phyloP scores from a whole-genome alignment of 2,888 invertebrate species.

The Lasius fuliginosus region DNA sequence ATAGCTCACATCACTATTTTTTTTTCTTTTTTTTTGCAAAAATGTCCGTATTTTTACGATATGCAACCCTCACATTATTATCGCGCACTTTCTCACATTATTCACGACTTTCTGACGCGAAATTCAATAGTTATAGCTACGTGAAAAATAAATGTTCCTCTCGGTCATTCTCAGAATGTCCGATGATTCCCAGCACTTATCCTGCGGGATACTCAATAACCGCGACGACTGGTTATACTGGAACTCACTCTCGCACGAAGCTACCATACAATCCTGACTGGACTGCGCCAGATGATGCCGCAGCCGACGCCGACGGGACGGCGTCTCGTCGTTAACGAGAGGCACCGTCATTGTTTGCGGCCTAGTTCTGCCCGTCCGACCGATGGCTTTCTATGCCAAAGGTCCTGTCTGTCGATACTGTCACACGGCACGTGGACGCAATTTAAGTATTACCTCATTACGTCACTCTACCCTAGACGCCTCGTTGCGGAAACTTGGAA shows the following conservation, averaged over 20 bases:
- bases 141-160: background rate
- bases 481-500: conserved; percentile 67
- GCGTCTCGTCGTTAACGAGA: conserved; percentile 75
- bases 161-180: background rate
- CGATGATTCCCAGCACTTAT: conserved; percentile 38
- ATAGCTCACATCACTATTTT: background rate
- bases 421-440: conserved; percentile 68
- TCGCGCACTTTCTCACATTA: conserved; percentile 34
- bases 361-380: conserved; percentile 80
- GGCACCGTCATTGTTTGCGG: conserved; percentile 80
- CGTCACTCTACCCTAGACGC: conserved; percentile 65
- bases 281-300: conserved; percentile 69
- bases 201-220: conserved; percentile 60
- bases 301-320: conserved; percentile 60
- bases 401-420: conserved; percentile 72
- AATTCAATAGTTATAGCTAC: background rate
- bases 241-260: conserved; percentile 51
- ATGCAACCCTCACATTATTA: conserved; percentile 2
- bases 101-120: conserved; percentile 1
- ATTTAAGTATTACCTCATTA: conserved; percentile 78
- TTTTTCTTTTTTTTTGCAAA: background rate
- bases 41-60: background rate
- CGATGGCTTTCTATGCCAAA: conserved; percentile 70
- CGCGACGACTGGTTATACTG: conserved; percentile 54
- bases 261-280: conserved; percentile 49